phyloP scores from a whole-genome alignment of 2,797 vertebrate genomes.

The Tragopan temminckii region DNA sequence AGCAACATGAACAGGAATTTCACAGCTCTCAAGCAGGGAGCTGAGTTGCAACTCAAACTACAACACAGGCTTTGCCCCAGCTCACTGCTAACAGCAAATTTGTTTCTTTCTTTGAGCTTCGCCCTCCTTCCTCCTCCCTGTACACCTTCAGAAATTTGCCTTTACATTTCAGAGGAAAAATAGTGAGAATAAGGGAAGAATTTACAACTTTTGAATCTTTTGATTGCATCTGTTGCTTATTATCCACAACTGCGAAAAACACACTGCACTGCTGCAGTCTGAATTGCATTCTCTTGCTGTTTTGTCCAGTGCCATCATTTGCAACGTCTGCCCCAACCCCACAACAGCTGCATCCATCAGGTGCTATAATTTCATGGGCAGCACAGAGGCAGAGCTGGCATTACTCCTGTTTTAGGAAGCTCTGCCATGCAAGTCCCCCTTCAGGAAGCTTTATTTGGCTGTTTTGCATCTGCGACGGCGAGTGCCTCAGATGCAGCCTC shows the following conservation, averaged over 20 bases:
- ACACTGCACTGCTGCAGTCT: accelerated
- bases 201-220: neutral
- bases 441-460: neutral
- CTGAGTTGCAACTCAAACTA: neutral
- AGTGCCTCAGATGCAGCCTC: neutral
- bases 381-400: accelerated
- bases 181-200: accelerated
- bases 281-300: neutral
- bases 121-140: neutral
- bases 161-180: neutral
- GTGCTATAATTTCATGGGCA: neutral
- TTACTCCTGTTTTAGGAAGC: neutral
- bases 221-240: accelerated
- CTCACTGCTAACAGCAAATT: neutral
- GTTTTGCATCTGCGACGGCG: accelerated
- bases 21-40: slow-evolving; percentile 9
- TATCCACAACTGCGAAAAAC: accelerated
- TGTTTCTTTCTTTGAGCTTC: neutral
- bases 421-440: accelerated
- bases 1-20: slow-evolving; percentile 14
- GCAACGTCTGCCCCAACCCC: neutral
- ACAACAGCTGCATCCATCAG: accelerated
- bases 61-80: neutral
- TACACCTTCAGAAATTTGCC: neutral
- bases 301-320: neutral